Percentiles rank a stretch among this genome's conserved stretches.
phyloP scores from a whole-genome alignment of 2,888 invertebrate genomes.

The Chrysina gloriosa region DNA sequence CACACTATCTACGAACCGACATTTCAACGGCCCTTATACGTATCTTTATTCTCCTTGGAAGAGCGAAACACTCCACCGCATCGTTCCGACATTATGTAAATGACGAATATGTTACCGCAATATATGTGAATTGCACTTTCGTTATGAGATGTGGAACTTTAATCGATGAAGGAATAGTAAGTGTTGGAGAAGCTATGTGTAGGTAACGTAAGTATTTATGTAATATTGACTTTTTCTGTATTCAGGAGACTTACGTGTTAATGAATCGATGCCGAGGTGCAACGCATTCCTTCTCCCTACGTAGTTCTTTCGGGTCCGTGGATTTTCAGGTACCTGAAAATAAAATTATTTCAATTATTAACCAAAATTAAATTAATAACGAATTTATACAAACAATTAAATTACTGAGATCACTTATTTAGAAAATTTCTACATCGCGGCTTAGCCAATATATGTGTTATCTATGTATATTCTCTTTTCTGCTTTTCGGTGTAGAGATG shows the following conservation, averaged over 20 bases:
- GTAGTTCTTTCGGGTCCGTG: neutral
- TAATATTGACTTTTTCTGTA: neutral
- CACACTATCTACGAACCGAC: constrained; percentile 1
- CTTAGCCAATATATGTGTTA: too few species aligned
- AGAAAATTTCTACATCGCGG: too few species aligned
- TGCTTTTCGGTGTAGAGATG: too few species aligned
- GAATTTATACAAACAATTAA: too few species aligned
- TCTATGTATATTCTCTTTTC: too few species aligned
- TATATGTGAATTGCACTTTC: constrained; percentile 24
- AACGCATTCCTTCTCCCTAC: neutral
- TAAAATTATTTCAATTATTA: neutral
- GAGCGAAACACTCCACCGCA: constrained; percentile 15
- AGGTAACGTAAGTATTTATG: neutral
- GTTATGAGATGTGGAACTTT: constrained; percentile 18
- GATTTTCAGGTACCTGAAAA: neutral
- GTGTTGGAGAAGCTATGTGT: constrained; percentile 1
- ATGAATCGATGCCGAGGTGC: neutral
- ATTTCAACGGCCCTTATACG: constrained; percentile 43
- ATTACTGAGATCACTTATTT: too few species aligned
- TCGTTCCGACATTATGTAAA: constrained; percentile 36
- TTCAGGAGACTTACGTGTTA: constrained; percentile 16
- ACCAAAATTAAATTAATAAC: too few species aligned
- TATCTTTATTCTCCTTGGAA: constrained; percentile 41
- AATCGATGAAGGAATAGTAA: constrained; percentile 8
- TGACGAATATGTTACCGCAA: constrained; percentile 38